A percentile compares a stretch with the other conserved stretches of the same genome.
Conservation (phyloP, 2,888 invertebrate species). For the Cantharis rustica region DNA sequence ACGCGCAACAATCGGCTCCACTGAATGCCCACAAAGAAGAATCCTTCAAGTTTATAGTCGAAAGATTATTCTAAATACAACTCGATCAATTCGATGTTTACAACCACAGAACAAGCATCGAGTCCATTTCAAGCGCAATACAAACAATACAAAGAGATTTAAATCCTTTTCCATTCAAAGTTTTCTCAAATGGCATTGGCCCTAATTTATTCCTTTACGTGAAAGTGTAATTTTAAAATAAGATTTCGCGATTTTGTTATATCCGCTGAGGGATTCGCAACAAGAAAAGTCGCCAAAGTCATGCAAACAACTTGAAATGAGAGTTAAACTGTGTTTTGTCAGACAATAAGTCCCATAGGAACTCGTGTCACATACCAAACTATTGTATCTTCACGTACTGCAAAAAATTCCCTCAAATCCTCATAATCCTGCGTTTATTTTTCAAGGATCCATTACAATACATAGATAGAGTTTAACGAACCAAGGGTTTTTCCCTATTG, state of each 20-base stretch:
- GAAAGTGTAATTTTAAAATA: neutral
- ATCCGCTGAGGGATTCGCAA: neutral
- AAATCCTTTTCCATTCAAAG: neutral
- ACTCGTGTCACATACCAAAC: neutral
- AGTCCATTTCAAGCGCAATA: neutral
- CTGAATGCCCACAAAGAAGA: neutral
- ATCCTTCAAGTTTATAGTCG: neutral
- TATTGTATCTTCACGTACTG: neutral
- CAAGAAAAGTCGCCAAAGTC: neutral
- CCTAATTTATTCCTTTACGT: neutral
- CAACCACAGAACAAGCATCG: neutral
- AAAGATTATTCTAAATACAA: neutral
- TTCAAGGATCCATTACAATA: neutral
- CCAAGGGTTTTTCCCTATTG: neutral
- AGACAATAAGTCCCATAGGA: neutral
- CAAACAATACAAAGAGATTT: neutral
- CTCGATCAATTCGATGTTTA: neutral
- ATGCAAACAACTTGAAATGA: neutral
- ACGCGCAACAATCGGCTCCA: neutral
- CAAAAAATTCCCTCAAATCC: neutral
- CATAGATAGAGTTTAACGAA: neutral
- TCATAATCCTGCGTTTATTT: neutral
- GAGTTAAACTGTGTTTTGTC: neutral
- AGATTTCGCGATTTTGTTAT: neutral
- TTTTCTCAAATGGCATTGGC: neutral